A percentile compares a stretch with the other conserved stretches of the same genome.
These are phyloP conservation scores for Henricia sp. DNA, from an alignment of 53 echinoderm and acorn worm species.

Conservation along the genomic window DNA sequence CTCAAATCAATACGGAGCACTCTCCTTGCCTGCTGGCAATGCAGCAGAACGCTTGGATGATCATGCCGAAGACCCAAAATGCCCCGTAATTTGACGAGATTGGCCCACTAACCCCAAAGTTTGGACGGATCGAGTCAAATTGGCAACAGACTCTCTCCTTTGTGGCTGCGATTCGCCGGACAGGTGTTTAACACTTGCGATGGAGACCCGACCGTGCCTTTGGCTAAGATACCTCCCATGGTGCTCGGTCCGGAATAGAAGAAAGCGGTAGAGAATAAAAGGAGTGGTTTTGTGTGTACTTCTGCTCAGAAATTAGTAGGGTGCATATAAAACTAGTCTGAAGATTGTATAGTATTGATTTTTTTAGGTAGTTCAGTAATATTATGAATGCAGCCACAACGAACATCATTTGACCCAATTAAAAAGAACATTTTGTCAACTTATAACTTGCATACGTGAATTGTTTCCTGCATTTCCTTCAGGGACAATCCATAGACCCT, in stretches of 20 bases:
- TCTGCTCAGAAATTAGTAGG: no score
- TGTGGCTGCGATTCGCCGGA: background rate
- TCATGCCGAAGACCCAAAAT: slow-evolving; percentile 12
- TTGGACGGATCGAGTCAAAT: slow-evolving; percentile 32
- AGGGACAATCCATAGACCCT: no score
- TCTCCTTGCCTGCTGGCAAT: slow-evolving; percentile 1
- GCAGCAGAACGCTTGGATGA: slow-evolving; percentile 15
- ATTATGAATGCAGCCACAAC: no score
- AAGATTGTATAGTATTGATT: no score
- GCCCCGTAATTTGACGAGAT: slow-evolving; percentile 7
- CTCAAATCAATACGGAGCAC: slow-evolving; percentile 11
- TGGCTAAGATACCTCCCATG: background rate
- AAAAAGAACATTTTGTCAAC: no score
- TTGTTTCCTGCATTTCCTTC: no score
- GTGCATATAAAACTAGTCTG: no score
- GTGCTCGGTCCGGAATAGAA: background rate
- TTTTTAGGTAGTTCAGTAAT: no score
- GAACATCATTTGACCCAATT: no score
- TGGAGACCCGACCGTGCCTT: background rate
- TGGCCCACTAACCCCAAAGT: slow-evolving; percentile 12
- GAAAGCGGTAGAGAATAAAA: no score
- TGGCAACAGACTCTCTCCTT: slow-evolving; percentile 16
- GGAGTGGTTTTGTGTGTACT: no score
- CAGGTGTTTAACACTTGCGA: slow-evolving; percentile 32
- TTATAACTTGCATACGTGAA: no score